Conservation (phyloP, 2,113 vertebrate genomes). For the Pontoporia blainvillei region DNA sequence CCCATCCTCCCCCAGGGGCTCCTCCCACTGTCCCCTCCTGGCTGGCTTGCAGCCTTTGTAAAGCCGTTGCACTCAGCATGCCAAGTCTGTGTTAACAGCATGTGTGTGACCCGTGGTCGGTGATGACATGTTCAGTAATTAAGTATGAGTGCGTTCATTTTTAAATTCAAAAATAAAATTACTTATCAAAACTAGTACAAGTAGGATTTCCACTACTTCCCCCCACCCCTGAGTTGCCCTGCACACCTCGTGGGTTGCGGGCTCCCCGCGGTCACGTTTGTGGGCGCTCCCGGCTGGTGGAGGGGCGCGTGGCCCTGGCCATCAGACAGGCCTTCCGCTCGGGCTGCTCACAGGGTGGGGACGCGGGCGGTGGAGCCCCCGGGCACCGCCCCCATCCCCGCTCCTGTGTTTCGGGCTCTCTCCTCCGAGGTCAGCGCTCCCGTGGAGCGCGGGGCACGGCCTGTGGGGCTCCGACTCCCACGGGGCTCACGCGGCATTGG, state of each 20-base stretch:
- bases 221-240: accelerated
- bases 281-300: no score
- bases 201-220: no score
- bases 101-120: accelerated
- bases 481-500: background rate
- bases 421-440: background rate
- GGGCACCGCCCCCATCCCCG: accelerated
- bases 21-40: background rate
- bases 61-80: background rate
- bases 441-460: background rate
- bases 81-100: background rate
- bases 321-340: background rate
- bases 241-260: accelerated
- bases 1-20: background rate
- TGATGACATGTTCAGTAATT: background rate
- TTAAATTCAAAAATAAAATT: background rate
- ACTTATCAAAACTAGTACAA: accelerated
- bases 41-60: accelerated
- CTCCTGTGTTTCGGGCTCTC: background rate
- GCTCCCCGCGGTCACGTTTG: background rate
- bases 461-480: background rate
- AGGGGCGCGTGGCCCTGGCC: accelerated
- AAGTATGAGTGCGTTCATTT: accelerated
- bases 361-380: accelerated
- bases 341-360: background rate